A percentile compares a stretch with the other conserved stretches of the same genome.
Conservation (phyloP, 30 jellyfish, hydroid and myxozoan genomes). For the Pelagia noctiluca region DNA sequence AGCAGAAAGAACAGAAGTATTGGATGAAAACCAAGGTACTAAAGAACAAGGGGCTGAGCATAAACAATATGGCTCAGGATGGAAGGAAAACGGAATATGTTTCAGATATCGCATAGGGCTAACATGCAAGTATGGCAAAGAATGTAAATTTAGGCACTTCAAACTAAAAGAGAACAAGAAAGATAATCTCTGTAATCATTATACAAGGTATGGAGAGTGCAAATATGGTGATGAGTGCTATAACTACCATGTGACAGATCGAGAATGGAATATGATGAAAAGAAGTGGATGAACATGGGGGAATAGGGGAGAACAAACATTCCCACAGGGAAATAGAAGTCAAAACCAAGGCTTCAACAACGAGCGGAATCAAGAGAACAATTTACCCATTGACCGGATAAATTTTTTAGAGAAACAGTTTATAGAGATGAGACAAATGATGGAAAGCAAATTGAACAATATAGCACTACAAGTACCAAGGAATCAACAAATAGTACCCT, state of each 20-base stretch:
- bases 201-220: neutral
- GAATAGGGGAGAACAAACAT: neutral
- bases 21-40: neutral
- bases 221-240: neutral
- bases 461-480: neutral
- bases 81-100: neutral
- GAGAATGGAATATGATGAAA: neutral
- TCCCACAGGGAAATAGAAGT: neutral
- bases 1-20: neutral
- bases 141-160: neutral
- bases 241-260: neutral
- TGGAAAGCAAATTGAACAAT: neutral
- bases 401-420: neutral
- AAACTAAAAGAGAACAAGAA: too few species aligned
- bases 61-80: too few species aligned
- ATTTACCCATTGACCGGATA: too few species aligned
- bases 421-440: neutral
- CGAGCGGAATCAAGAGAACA: neutral
- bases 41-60: too few species aligned
- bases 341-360: neutral
- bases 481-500: neutral
- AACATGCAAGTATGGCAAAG: neutral
- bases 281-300: neutral
- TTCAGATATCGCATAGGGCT: neutral
- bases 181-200: neutral